Conservation (phyloP, 2,888 invertebrate species). For the Microplitis deprimator region DNA sequence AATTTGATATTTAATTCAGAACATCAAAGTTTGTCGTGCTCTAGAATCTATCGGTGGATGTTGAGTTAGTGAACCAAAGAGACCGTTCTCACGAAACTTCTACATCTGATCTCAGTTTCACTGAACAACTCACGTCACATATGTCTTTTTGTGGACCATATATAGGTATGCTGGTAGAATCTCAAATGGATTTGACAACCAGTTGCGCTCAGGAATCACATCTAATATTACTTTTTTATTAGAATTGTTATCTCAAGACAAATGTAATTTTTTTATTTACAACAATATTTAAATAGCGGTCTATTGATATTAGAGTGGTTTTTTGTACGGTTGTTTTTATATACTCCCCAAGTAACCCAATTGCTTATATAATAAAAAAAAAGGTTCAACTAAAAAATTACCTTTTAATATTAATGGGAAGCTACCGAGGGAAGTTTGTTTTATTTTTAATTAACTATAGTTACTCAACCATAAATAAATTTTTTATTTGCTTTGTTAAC, state of each 20-base stretch:
- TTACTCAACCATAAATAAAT: too few species aligned
- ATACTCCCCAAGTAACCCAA: too few species aligned
- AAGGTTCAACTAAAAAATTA: not conserved
- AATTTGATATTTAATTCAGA: not conserved
- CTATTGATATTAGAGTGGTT: too few species aligned
- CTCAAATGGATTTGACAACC: slow-evolving; percentile 27
- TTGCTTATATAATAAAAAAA: not conserved
- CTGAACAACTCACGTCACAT: slow-evolving; percentile 1
- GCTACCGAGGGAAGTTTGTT: too few species aligned
- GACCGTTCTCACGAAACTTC: not conserved
- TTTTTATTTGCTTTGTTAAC: too few species aligned
- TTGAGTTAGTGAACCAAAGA: not conserved
- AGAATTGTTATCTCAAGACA: not conserved
- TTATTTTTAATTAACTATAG: too few species aligned
- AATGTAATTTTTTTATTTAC: too few species aligned
- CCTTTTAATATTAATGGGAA: too few species aligned
- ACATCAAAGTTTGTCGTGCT: not conserved
- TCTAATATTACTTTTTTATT: not conserved
- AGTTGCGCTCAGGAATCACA: slow-evolving; percentile 14
- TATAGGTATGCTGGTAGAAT: slow-evolving; percentile 7
- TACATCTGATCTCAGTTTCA: not conserved
- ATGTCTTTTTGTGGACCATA: slow-evolving; percentile 7
- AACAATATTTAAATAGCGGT: too few species aligned
- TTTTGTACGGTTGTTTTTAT: too few species aligned
- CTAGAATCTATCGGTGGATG: not conserved